phyloP scores from a whole-genome alignment of 2,113 vertebrate genomes.

The Mugil cephalus region DNA sequence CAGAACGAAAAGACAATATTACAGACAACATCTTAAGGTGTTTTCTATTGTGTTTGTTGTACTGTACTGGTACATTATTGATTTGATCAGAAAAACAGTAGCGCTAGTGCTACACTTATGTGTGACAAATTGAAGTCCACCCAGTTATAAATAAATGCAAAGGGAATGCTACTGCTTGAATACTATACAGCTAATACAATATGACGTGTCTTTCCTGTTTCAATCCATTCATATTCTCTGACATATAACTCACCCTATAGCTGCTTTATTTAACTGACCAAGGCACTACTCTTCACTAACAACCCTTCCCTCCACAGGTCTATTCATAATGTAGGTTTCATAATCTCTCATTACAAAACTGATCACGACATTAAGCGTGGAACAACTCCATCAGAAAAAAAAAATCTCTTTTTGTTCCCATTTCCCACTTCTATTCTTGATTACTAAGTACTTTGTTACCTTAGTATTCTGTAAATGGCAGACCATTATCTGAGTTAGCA shows the following conservation, averaged over 20 bases:
- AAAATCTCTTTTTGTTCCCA: neutral
- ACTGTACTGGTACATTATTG: no score
- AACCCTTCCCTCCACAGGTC: neutral
- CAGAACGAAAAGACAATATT: conserved; percentile 7
- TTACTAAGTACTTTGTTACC: conserved; percentile 2
- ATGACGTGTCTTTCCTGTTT: neutral
- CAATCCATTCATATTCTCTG: neutral
- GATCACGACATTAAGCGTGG: neutral
- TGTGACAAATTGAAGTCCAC: neutral
- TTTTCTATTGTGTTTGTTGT: no score
- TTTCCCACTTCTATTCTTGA: conserved; percentile 1
- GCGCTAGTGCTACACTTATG: neutral
- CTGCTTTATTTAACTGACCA: neutral
- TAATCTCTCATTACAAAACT: neutral
- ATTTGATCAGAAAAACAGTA: no score
- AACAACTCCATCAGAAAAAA: neutral
- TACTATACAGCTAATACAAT: no score
- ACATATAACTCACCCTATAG: neutral
- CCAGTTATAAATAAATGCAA: neutral
- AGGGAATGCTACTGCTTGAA: no score
- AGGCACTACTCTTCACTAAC: neutral
- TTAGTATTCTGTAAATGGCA: conserved; percentile 4
- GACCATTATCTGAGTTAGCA: conserved; percentile 7
- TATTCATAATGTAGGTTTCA: neutral
- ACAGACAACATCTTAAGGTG: neutral